A percentile compares a stretch with the other conserved stretches of the same genome.
These are phyloP conservation scores for Portevinia maculata DNA, from an alignment of 2,888 invertebrate species.

Conservation along the genomic window DNA sequence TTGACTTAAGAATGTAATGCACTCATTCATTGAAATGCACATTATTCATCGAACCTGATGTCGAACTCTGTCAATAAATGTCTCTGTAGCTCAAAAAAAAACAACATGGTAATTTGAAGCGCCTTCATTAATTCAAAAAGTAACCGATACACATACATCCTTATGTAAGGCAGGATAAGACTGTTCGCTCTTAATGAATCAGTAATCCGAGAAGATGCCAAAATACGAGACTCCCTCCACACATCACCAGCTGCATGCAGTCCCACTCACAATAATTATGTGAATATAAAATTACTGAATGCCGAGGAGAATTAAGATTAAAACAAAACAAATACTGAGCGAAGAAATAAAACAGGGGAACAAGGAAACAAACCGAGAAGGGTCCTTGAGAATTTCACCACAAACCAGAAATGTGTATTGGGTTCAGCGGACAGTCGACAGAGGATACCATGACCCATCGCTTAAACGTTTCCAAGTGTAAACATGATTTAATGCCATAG, in stretches of 20 bases:
- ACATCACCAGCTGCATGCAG: conserved; percentile 23
- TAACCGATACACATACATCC: conserved; percentile 57
- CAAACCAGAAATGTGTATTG: conserved; percentile 20
- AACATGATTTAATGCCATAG: conserved; percentile 22
- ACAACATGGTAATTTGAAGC: not conserved
- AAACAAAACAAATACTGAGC: not conserved
- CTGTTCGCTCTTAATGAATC: conserved; percentile 50
- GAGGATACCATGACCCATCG: conserved; percentile 30
- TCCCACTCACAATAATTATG: too few relatives aligned
- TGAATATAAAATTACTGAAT: conserved; percentile 35
- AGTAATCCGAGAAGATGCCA: conserved; percentile 53
- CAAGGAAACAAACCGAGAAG: not conserved
- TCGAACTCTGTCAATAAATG: conserved; percentile 23
- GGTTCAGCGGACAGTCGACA: not conserved
- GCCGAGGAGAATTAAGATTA: not conserved
- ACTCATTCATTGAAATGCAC: conserved; percentile 48
- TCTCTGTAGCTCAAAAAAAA: not conserved
- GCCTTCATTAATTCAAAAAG: conserved; percentile 50
- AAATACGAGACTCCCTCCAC: conserved; percentile 28
- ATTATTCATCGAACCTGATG: conserved; percentile 38
- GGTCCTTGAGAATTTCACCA: conserved; percentile 43
- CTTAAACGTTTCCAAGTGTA: conserved; percentile 43
- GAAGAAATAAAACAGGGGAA: conserved; percentile 14
- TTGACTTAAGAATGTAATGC: not conserved
- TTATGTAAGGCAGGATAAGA: conserved; percentile 52